Percentiles rank a stretch among this genome's conserved stretches.
Evolutionary conservation across 2,888 invertebrate species (phyloP).

Genomic region (Tipula vernalis): DNA sequence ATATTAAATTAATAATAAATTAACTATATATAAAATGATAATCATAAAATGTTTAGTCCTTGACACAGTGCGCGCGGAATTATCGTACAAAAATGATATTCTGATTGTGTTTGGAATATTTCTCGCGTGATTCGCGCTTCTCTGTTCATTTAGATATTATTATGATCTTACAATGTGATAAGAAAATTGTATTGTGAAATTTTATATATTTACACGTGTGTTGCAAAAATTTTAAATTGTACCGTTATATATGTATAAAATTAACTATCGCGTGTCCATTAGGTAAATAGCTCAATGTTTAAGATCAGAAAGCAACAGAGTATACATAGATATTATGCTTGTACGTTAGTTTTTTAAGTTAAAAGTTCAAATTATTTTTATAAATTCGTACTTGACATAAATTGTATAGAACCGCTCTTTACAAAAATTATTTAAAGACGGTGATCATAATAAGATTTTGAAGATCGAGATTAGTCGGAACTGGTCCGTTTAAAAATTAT

Average conservation of each 20-base stretch:
- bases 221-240: not conserved
- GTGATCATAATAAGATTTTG: no score
- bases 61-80: not conserved
- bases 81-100: not conserved
- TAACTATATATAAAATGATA: not conserved
- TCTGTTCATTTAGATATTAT: not conserved
- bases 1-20: not conserved
- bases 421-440: no score
- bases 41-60: not conserved
- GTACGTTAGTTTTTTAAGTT: not conserved
- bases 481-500: no score
- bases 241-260: not conserved
- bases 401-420: no score
- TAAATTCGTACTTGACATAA: not conserved
- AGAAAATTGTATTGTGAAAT: not conserved
- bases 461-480: no score
- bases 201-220: not conserved
- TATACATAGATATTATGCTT: not conserved
- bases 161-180: not conserved
- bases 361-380: not conserved
- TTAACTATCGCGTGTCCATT: not conserved
- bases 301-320: not conserved
- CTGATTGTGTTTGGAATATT: not conserved
- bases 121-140: not conserved
- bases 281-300: not conserved